Evolutionary conservation across 2,797 vertebrate genomes (phyloP), one percentile per base, ranked within the genome.

Genomic region (Poecile montanus): DNA sequence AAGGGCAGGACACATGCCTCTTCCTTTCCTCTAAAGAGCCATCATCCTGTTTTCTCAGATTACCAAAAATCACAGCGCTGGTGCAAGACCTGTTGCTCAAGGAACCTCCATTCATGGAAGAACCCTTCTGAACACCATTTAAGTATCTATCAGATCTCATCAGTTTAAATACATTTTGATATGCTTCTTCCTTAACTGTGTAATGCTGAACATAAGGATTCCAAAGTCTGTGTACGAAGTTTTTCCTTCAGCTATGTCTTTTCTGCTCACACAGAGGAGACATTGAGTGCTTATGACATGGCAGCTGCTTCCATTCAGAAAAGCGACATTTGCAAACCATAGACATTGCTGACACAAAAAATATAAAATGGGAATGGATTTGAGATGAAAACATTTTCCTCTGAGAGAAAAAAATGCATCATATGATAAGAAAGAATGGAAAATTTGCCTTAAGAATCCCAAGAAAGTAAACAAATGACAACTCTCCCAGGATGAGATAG

Each of bases 301-400:
- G 93, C 93, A 91, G 94, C 93, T 95, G 95, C 92, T 95, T 94
- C 91, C 65, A 94, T 92, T 95, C 95, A 95, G 78, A 89, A 61
- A 4, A 91, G 25, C 0, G 1, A 57, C 2, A 1, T 91, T 89
- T 88, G 78, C 79, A 85, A 91, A 45, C 65, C 60, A 38, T 19
- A 86, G 91, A 50, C 66, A 76, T 66, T 5, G 2, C 45, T 0
- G 5, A 42, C 38, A 85, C 63, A 91, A 91, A 89, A 85, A 75
- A 30, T 77, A 82, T 30, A 86, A 93, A 91, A 94, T 36, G 16
- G 67, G 80, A 92, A 86, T 36, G 78, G 45, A 91, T 50, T 71
- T 5, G 7, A 86, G 87, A 85, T 9, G 30, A 75, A 89, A 91
- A 85, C 9, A 17, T 66, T 84, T 83, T 92, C 17, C 32, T 71